Evolutionary conservation across 2,888 invertebrate genomes (phyloP), one percentile per base, ranked within the genome.

Genomic region (Strigamia maritima): DNA sequence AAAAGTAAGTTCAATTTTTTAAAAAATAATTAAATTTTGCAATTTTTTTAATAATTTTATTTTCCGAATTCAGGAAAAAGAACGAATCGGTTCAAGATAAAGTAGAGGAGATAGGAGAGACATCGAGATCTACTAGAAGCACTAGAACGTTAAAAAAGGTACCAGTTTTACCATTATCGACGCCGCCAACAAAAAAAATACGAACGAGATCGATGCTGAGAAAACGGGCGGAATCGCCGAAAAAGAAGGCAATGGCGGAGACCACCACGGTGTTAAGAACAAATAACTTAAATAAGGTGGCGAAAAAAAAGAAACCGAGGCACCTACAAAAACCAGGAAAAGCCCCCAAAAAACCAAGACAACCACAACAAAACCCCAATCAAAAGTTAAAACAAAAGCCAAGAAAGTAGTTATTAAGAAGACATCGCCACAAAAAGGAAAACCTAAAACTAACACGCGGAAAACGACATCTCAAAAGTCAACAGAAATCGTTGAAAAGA

Each of bases 341-440:
- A 65, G 28, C 12, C 60, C 22, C 24, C 22, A 65, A 10, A 22
- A 22, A 24, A 26, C 65, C 49, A 49, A 49, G 49, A 49, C 49
- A 26, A 2, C n/a, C 10, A 65, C 28, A 8, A 65, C 28, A 8
- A 65, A 65, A 65, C 26, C 65, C 3, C 10, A 65, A 65, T 65
- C 65, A 65, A 65, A 65, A 65, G 65, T 65, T 22, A 65, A 65
- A 65, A 65, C 65, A 65, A 65, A 65, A 26, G 65, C 65, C 14
- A 65, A 65, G 65, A 65, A 65, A 65, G 65, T 65, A 26, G 26
- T 16, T 26, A 10, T 65, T 4, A 65, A 65, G 65, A 65, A 65
- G 26, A 65, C 65, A 65, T 14, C 28, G 1, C 22, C 60, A 24
- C 14, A 10, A 65, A 65, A 65, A 65, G 16, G 7, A 60, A 24